phyloP scores from a whole-genome alignment of 2,113 vertebrate genomes.

The Rhombomys opimus region DNA sequence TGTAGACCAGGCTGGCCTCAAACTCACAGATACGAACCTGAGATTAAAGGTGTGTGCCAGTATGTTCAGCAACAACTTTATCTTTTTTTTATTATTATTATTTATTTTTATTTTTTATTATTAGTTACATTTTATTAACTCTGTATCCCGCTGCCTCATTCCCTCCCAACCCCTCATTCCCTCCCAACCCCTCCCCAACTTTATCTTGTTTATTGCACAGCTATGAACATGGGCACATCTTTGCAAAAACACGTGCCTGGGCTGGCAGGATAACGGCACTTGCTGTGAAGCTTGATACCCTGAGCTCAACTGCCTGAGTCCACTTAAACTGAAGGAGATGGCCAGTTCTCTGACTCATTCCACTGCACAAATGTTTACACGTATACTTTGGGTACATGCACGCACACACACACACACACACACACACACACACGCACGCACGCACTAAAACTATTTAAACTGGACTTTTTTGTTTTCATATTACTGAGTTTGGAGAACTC shows the following conservation, averaged over 20 bases:
- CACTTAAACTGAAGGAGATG: background rate
- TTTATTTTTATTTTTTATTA: no score
- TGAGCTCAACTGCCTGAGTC: background rate
- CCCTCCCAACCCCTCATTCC: no score
- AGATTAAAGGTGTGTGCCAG: background rate
- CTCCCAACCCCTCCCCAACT: background rate
- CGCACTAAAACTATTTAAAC: background rate
- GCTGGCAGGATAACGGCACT: background rate
- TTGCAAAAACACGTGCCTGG: background rate
- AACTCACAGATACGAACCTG: background rate
- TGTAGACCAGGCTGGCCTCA: background rate
- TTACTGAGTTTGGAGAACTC: background rate
- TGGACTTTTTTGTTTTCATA: background rate
- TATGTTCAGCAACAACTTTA: background rate
- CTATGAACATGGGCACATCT: background rate
- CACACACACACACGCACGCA: background rate
- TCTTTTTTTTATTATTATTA: background rate
- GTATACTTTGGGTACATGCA: background rate
- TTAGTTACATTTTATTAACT: no score
- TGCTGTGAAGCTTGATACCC: background rate
- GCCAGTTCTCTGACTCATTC: background rate
- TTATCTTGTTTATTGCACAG: background rate
- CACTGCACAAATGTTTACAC: background rate
- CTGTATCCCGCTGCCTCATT: no score
- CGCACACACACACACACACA: background rate